Base-by-base conservation (phyloP, 2,113 vertebrate genomes). In the Fulica atra region DNA sequence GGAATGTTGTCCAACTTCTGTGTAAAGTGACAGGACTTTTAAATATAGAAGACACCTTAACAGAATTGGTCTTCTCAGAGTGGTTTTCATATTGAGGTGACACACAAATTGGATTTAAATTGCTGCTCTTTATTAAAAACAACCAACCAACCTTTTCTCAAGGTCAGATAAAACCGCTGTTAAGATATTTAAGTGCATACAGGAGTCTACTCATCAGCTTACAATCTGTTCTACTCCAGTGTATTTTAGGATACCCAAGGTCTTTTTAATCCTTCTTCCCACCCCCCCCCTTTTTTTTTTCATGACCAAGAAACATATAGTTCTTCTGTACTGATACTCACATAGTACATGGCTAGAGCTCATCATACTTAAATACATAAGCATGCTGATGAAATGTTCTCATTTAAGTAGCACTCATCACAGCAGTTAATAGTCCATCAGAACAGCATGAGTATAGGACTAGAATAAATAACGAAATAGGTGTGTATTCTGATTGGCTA, bases 361-460 rank as follows among this genome's bases (percentile, higher is more conserved):
- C 68, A 53, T 77, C 54, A 16, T 4, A 54, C 12, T 77, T 88
- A 77, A 77, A 59, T 64, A 29, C 15, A 78, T 70, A 60, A 65
- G 36, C 18, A 12, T 29, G 57, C 35, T 88, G 73, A 88, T 74
- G n/a, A 92, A 95, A 64, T 68, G 60, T 28, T 82, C 63, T 79
- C 21, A 21, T 92, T 83, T 74, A 84, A 82, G 66, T 15, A 92
- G 46, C 81, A 68, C 64, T 93, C 85, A 85, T 57, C 92, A 29
- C 91, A 87, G 61, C 81, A 84, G 44, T 93, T 95, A 94, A 88
- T 87, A 91, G 77, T 68, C 77, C 69, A 91, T 81, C 73, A 54
- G 50, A 89, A 76, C 53, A 76, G 77, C 57, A 69, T 44, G 18
- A 59, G 33, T 51, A 68, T 23, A 68, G 46, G 25, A 81, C 59